Conservation (phyloP, 2,888 invertebrate species). For the Ophraella communa region DNA sequence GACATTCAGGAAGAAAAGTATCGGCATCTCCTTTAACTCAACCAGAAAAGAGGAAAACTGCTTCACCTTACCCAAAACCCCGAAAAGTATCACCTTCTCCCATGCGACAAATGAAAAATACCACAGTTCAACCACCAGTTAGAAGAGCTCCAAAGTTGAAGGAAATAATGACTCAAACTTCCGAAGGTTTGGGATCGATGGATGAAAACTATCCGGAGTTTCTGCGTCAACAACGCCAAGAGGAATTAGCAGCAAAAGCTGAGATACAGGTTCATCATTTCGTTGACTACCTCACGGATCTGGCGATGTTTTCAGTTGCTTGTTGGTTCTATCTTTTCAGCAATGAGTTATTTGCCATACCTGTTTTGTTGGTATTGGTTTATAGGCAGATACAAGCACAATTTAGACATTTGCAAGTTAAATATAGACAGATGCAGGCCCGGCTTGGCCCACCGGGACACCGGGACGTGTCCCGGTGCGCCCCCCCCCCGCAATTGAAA, state of each 20-base stretch:
- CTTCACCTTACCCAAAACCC: constrained; percentile 14
- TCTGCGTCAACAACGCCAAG: constrained; percentile 51
- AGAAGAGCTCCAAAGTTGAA: constrained; percentile 48
- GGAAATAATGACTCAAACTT: constrained; percentile 57
- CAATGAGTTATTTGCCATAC: constrained; percentile 80
- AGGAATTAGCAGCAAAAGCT: constrained; percentile 68
- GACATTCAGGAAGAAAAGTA: constrained; percentile 17
- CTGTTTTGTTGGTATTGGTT: constrained; percentile 76
- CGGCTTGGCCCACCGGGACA: too few species aligned
- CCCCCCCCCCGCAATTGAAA: too few species aligned
- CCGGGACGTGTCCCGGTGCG: too few species aligned
- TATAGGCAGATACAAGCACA: constrained; percentile 75
- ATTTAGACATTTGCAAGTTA: neutral
- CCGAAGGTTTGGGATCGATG: constrained; percentile 54
- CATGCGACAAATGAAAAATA: constrained; percentile 4
- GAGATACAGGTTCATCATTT: constrained; percentile 72
- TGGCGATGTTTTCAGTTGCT: constrained; percentile 76
- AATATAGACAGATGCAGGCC: constrained; percentile 69
- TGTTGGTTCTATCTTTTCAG: constrained; percentile 84
- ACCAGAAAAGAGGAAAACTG: constrained; percentile 17
- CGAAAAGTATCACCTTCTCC: constrained; percentile 21
- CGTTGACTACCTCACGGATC: constrained; percentile 76
- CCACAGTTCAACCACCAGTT: constrained; percentile 36
- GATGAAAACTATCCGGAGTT: constrained; percentile 38
- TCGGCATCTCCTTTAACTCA: constrained; percentile 37